A percentile compares a stretch with the other conserved stretches of the same genome.
These are phyloP conservation scores for Hippocampus mohnikei DNA, from an alignment of 2,113 vertebrate species.

Conservation along the genomic window DNA sequence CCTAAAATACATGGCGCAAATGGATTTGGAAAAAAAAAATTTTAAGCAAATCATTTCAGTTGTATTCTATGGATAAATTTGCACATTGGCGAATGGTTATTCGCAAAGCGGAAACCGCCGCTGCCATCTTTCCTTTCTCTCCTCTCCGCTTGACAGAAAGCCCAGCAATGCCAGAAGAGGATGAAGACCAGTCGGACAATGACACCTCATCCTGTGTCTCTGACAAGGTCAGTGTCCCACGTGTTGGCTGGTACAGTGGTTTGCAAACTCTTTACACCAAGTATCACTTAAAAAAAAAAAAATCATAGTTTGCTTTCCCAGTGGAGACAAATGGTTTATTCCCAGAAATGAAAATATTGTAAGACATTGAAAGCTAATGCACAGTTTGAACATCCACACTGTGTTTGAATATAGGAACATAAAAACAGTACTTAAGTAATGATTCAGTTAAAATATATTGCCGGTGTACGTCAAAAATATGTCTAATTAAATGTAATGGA, in stretches of 20 bases:
- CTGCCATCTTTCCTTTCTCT: background rate
- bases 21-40: too few relatives aligned
- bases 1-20: too few relatives aligned
- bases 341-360: too few relatives aligned
- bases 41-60: background rate
- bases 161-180: slow-evolving; percentile 61
- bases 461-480: too few relatives aligned
- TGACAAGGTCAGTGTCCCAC: slow-evolving; percentile 57
- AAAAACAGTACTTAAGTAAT: too few relatives aligned
- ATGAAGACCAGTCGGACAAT: slow-evolving; percentile 67
- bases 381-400: too few relatives aligned
- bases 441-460: too few relatives aligned
- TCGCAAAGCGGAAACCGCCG: background rate
- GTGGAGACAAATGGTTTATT: background rate
- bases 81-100: background rate
- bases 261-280: background rate
- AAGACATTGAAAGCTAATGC: too few relatives aligned
- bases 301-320: background rate
- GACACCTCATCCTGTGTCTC: slow-evolving; percentile 54
- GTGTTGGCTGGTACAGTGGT: background rate
- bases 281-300: background rate
- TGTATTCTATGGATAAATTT: background rate
- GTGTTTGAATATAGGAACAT: too few relatives aligned
- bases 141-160: slow-evolving; percentile 51
- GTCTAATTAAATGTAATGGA: too few relatives aligned